Conservation (phyloP, 2,888 invertebrate species). For the Stramonita haemastoma region DNA sequence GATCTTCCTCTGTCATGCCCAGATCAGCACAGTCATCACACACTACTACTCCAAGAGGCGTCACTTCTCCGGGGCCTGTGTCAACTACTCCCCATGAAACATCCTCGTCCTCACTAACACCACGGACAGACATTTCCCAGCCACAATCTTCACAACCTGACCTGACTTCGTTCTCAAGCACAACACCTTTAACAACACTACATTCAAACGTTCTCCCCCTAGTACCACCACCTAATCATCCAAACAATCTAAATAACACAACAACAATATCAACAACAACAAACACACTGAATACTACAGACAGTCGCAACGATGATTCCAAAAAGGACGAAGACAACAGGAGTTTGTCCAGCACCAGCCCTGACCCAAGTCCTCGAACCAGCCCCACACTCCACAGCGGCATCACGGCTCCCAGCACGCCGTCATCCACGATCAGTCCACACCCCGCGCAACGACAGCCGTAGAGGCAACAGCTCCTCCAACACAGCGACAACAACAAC, state of each 20-base stretch:
- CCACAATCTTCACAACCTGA: not conserved
- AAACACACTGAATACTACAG: not conserved
- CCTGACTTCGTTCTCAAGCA: not conserved
- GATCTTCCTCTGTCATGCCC: not conserved
- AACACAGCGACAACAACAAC: not conserved
- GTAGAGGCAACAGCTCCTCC: not conserved
- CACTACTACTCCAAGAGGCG: not conserved
- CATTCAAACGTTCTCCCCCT: not conserved
- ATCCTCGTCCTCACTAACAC: not conserved
- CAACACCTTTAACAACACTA: not conserved
- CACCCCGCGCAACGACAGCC: not conserved
- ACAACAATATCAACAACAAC: not conserved
- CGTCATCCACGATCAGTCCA: conserved; percentile 6
- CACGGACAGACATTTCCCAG: not conserved
- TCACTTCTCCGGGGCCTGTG: not conserved
- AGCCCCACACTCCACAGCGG: not conserved
- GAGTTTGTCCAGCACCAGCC: not conserved
- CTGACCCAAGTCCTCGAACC: not conserved
- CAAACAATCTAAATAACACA: not conserved
- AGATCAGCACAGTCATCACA: not conserved
- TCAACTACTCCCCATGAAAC: not conserved
- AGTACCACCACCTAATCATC: not conserved
- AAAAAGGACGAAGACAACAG: not conserved
- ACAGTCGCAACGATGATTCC: not conserved
- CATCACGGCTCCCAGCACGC: not conserved